A percentile compares a stretch with the other conserved stretches of the same genome.
phyloP scores from a whole-genome alignment of 2,888 invertebrate genomes.

The Brachylomia viminalis region DNA sequence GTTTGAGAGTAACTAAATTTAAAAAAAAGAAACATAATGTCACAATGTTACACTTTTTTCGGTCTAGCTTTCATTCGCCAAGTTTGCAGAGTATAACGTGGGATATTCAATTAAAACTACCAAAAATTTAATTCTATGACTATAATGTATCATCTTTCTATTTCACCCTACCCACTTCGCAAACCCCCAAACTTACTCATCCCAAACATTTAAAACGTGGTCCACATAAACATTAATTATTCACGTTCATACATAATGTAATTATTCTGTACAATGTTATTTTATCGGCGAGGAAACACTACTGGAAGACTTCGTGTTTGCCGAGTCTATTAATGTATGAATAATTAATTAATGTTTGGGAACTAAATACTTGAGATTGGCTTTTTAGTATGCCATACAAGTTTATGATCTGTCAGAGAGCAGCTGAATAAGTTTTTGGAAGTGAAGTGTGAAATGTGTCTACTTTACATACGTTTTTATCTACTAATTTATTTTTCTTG shows the following conservation, averaged over 20 bases:
- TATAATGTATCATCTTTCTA: background rate
- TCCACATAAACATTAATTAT: conserved; percentile 58
- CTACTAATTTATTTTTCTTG: background rate
- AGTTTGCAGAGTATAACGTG: too few relatives aligned
- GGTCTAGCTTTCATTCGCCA: too few relatives aligned
- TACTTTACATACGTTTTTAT: background rate
- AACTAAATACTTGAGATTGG: conserved; percentile 64
- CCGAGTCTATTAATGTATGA: conserved; percentile 69
- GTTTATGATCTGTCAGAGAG: conserved; percentile 38
- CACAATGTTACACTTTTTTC: too few relatives aligned
- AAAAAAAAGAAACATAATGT: too few relatives aligned
- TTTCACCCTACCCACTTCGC: background rate
- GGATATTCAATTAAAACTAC: too few relatives aligned
- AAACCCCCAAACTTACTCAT: conserved; percentile 14
- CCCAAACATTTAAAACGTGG: conserved; percentile 52
- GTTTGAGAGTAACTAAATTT: too few relatives aligned
- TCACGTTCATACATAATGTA: conserved; percentile 77
- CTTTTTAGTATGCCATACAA: conserved; percentile 47
- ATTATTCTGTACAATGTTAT: conserved; percentile 75
- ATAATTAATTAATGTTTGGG: conserved; percentile 70
- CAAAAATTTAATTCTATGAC: too few relatives aligned
- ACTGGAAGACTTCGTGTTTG: conserved; percentile 62
- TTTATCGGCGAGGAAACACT: conserved; percentile 72
- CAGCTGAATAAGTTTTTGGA: conserved; percentile 44
- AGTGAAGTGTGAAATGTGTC: conserved; percentile 42